These are phyloP conservation scores for Sula dactylatra DNA, from an alignment of 2,113 vertebrate species.

Conservation along the genomic window DNA sequence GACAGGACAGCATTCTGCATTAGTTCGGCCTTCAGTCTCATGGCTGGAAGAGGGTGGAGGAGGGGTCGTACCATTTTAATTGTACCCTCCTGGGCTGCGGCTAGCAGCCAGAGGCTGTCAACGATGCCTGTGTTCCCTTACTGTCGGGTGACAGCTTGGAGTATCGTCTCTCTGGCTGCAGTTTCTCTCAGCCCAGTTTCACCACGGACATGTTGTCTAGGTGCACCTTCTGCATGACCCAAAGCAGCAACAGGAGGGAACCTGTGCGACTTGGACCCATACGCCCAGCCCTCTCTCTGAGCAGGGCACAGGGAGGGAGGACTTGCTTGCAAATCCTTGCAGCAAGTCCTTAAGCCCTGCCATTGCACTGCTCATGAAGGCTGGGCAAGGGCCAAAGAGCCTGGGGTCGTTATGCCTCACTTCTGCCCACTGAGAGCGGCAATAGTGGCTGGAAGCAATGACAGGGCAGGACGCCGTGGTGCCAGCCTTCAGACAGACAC, in stretches of 20 bases:
- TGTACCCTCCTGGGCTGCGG: background rate
- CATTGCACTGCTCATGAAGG: background rate
- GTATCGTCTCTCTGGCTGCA: background rate
- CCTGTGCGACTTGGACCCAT: background rate
- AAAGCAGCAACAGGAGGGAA: background rate
- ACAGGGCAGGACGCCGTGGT: background rate
- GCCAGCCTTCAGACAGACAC: background rate
- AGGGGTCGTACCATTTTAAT: background rate
- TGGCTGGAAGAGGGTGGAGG: accelerated
- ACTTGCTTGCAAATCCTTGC: background rate
- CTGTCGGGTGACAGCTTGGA: background rate
- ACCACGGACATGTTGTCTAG: background rate
- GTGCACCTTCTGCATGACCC: background rate
- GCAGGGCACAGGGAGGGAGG: background rate
- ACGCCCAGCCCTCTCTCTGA: no score
- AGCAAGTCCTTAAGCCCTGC: background rate
- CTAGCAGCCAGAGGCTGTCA: background rate
- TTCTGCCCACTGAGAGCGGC: background rate
- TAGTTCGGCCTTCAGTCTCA: background rate
- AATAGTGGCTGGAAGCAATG: background rate
- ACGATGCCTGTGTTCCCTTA: background rate
- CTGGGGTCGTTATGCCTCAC: background rate
- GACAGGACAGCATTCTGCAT: background rate
- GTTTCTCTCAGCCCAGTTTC: background rate
- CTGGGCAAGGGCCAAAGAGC: background rate